A percentile compares a stretch with the other conserved stretches of the same genome.
Evolutionary conservation across 2,888 invertebrate genomes (phyloP).

Genomic region (Protula sp.): DNA sequence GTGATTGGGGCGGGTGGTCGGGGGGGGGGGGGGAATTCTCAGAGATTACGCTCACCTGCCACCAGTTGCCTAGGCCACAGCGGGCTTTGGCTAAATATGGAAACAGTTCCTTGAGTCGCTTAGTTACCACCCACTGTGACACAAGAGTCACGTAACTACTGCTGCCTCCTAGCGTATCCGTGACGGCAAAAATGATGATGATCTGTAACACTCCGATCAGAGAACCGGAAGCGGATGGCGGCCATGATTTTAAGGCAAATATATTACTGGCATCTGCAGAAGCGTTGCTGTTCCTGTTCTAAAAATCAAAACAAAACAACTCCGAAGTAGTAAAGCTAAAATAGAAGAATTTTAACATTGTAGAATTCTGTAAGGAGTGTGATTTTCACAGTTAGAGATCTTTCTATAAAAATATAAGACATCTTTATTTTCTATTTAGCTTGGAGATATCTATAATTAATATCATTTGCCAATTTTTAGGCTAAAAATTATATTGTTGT

Average conservation of each 20-base stretch:
- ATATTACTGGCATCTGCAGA: constrained; percentile 10
- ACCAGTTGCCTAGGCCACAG: constrained; percentile 37
- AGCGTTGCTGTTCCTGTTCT: constrained; percentile 6
- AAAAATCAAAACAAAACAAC: background rate
- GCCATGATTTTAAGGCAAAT: constrained; percentile 13
- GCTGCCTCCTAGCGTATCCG: constrained; percentile 41
- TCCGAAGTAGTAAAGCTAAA: too few relatives aligned
- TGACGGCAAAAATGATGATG: constrained; percentile 31
- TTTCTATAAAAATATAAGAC: too few relatives aligned
- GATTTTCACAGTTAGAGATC: too few relatives aligned
- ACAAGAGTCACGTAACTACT: constrained; percentile 38
- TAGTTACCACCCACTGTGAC: constrained; percentile 37
- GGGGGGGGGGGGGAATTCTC: too few relatives aligned
- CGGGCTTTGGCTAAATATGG: constrained; percentile 32
- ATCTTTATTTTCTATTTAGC: too few relatives aligned
- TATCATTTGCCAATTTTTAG: too few relatives aligned
- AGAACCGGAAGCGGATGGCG: constrained; percentile 11
- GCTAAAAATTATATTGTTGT: too few relatives aligned
- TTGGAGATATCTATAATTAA: too few relatives aligned
- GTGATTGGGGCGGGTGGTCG: too few relatives aligned
- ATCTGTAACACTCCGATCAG: constrained; percentile 37
- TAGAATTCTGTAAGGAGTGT: too few relatives aligned
- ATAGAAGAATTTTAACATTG: too few relatives aligned
- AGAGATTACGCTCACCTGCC: constrained; percentile 32
- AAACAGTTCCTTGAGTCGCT: constrained; percentile 28